Evolutionary conservation across 1,140 invertebrate species (phyloP), one percentile per base, ranked within the genome.

Genomic region (Drosophila sechellia): DNA sequence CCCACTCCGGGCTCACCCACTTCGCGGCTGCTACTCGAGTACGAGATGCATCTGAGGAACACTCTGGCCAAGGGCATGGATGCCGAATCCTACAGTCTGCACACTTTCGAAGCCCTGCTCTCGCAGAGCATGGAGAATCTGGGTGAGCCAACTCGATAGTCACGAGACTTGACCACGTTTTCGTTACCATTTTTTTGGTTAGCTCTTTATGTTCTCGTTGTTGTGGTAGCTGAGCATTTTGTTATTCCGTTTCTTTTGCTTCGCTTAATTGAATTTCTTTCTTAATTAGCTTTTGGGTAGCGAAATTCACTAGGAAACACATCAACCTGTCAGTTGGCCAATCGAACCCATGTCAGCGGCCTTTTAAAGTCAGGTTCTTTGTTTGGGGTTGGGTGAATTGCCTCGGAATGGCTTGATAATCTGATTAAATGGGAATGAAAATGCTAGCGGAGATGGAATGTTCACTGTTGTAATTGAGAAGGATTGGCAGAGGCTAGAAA

Each of bases 41-140:
- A 99, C 92, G 98, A 99, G 94, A 97, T 98, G 95, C 97, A 98
- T 93, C 94, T 98, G 43, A 93, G 98, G 50, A 98, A 98, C 92
- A 98, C 97, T 2, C 93, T 98, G 66, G 98, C 97, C 79, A 97
- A 98, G 92, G 98, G 97, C 71, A 97, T 98, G 96, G 97, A 98
- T 90, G 97, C 97, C 43, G 97, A 98, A 93, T 98, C 97, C 86
- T 98, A 98, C 92, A 98, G 97, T 92, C 93, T 98, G 65, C 97
- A 98, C 90, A 98, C 97, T 1, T 98, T 98, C 90, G 97, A 98
- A 93, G 97, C 97, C 48, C 93, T 98, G 39, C 94, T 98, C 27
- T 97, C 97, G 53, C 97, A 98, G 93, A 98, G 97, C 93, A 98
- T 98, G 97, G 97, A 98, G 93, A 98, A 98, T 93, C 94, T 98